phyloP scores from a whole-genome alignment of 2,113 vertebrate genomes.

The Numida meleagris region DNA sequence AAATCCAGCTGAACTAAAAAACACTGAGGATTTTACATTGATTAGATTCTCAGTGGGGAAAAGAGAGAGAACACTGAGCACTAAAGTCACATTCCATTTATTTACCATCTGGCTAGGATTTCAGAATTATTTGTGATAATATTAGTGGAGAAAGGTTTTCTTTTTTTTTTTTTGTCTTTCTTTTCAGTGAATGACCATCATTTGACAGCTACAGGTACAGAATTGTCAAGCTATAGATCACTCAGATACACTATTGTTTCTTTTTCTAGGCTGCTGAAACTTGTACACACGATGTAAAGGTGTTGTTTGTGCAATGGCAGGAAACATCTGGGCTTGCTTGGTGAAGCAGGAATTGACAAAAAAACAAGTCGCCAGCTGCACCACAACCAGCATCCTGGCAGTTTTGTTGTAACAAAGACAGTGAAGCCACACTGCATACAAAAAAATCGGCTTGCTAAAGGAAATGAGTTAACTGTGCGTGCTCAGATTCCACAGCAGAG shows the following conservation, averaged over 20 bases:
- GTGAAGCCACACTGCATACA: not conserved
- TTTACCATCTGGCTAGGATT: not conserved
- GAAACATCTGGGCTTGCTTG: not conserved
- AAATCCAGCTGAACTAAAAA: not conserved
- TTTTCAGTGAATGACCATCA: not conserved
- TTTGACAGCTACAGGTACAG: not conserved
- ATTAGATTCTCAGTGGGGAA: not conserved
- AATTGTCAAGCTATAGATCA: not conserved
- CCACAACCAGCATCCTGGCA: not conserved
- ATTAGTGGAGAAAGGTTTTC: not conserved
- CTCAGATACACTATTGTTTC: not conserved
- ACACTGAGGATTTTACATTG: not conserved
- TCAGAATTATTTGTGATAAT: not conserved
- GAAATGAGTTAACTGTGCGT: not conserved
- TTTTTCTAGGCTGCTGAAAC: not conserved
- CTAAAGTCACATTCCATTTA: not conserved
- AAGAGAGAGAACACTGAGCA: not conserved
- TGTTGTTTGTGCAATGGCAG: not conserved
- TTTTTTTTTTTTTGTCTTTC: not conserved
- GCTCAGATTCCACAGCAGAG: not conserved
- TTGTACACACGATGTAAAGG: accelerated
- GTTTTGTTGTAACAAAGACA: not conserved
- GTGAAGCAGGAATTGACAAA: not conserved
- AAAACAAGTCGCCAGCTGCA: not conserved
- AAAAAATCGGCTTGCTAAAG: not conserved